Percentiles rank a stretch among this genome's conserved stretches.
These are phyloP conservation scores for Ganaspis brasiliensis DNA, from an alignment of 2,888 invertebrate species.

Conservation along the genomic window DNA sequence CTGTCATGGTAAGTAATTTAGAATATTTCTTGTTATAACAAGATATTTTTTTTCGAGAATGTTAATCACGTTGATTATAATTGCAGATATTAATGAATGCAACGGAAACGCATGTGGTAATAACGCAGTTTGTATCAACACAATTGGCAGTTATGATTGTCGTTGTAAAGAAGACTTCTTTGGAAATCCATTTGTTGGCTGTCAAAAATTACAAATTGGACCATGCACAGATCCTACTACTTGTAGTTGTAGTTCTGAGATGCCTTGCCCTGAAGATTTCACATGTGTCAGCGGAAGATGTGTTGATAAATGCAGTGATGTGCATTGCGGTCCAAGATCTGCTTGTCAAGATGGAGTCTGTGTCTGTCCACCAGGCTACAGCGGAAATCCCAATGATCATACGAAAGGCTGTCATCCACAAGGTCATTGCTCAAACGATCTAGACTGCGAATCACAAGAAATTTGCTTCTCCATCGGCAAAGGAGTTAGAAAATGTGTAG, in stretches of 20 bases:
- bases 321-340: slow-evolving; percentile 91
- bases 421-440: slow-evolving; percentile 90
- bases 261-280: slow-evolving; percentile 89
- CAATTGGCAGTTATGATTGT: slow-evolving; percentile 94
- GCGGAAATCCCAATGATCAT: slow-evolving; percentile 88
- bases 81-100: slow-evolving; percentile 89
- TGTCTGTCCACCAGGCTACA: slow-evolving; percentile 89
- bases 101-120: slow-evolving; percentile 89
- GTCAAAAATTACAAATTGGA: slow-evolving; percentile 86
- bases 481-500: slow-evolving; percentile 90
- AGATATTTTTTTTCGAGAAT: too few relatives aligned
- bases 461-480: slow-evolving; percentile 93
- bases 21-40: too few relatives aligned
- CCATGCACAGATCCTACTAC: slow-evolving; percentile 87
- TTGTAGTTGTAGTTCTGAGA: slow-evolving; percentile 87
- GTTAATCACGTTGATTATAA: too few relatives aligned
- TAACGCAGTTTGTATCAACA: slow-evolving; percentile 95
- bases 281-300: slow-evolving; percentile 89
- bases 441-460: slow-evolving; percentile 91
- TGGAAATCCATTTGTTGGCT: slow-evolving; percentile 94
- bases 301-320: slow-evolving; percentile 88
- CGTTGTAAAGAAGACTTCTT: slow-evolving; percentile 91
- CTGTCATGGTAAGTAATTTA: slow-evolving; percentile 84
- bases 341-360: slow-evolving; percentile 91
- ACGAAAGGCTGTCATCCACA: slow-evolving; percentile 87